These are phyloP conservation scores for Tholera decimalis DNA, from an alignment of 2,888 invertebrate species.

Conservation along the genomic window DNA sequence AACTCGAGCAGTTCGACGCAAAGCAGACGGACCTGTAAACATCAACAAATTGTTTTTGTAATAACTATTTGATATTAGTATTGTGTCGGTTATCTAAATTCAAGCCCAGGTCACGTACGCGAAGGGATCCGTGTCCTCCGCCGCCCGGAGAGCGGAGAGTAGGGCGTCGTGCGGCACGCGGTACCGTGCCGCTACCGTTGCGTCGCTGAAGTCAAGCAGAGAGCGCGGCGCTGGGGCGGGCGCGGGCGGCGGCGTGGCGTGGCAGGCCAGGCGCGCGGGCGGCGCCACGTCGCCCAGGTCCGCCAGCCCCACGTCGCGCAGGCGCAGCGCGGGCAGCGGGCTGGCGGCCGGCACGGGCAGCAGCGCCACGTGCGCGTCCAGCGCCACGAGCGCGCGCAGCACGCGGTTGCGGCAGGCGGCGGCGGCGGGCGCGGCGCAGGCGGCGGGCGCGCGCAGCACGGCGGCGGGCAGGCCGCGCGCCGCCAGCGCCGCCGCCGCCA, in stretches of 20 bases:
- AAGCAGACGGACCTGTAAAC: constrained; percentile 39
- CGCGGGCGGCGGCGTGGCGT: constrained; percentile 62
- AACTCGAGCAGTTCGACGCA: constrained; percentile 72
- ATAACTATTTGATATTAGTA: neutral
- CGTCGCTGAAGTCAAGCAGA: constrained; percentile 77
- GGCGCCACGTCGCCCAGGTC: constrained; percentile 78
- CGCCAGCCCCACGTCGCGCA: constrained; percentile 79
- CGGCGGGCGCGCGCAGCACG: constrained; percentile 56
- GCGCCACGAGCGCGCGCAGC: constrained; percentile 51
- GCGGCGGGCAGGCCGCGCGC: constrained; percentile 64
- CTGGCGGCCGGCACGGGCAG: constrained; percentile 68
- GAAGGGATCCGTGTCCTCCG: neutral
- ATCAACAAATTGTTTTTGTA: neutral
- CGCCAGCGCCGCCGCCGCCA: constrained; percentile 57
- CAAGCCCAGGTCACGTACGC: constrained; percentile 17
- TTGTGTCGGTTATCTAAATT: neutral
- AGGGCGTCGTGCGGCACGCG: constrained; percentile 26
- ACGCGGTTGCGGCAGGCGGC: constrained; percentile 58
- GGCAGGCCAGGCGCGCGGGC: constrained; percentile 76
- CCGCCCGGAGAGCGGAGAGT: constrained; percentile 6
- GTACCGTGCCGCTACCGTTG: constrained; percentile 67
- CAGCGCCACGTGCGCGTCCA: constrained; percentile 67
- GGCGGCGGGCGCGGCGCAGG: constrained; percentile 56
- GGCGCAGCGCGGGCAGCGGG: constrained; percentile 69
- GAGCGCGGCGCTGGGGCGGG: constrained; percentile 72